Base-by-base conservation (phyloP, 2,797 vertebrate genomes). In the Sebastes hubbsi region DNA sequence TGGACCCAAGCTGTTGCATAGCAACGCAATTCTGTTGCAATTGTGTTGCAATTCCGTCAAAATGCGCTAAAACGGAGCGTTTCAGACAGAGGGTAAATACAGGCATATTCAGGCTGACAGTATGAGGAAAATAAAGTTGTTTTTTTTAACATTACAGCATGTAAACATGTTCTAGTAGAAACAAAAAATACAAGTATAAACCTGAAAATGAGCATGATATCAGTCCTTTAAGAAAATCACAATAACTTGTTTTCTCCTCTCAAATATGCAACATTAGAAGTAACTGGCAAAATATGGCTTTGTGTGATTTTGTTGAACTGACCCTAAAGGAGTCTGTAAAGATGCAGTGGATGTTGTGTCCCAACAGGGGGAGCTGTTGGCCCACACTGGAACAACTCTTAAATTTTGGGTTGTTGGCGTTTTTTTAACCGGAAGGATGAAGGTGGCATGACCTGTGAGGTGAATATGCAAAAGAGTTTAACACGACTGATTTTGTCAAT, bases 331-430 rank as follows among this genome's bases (percentile, higher is more conserved):
- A 68, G 6, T 18, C 5, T 10, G 20, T 61, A 4, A 22, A 29
- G 14, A n/a, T 76, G 76, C 4, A 60, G 22, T 1, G 14, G 5
- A 30, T 52, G 7, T 18, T 36, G 2, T 8, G 5, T 12, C 58
- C 81, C 92, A 89, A 63, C 75, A 91, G 92, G 85, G 69, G 90
- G 89, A 49, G 84, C 60, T 86, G 78, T 83, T 77, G 56, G 6
- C 3, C 32, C 27, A 60, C 55, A 65, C 8, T 14, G 55, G 34
- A 27, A 42, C 12, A 59, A 12, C 4, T 18, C 10, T 65, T 58
- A 1, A 58, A 2, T 58, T 16, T 34, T 49, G 46, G 49, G 49
- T 54, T 54, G 20, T 22, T 54, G 49, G 20, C n/a, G 2, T 22
- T 54, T n/a, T 52, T 49, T 49, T 49, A n/a, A 54, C 49, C n/a